Evolutionary conservation across 2,888 invertebrate species (phyloP).

Genomic region (Nomada fabriciana): DNA sequence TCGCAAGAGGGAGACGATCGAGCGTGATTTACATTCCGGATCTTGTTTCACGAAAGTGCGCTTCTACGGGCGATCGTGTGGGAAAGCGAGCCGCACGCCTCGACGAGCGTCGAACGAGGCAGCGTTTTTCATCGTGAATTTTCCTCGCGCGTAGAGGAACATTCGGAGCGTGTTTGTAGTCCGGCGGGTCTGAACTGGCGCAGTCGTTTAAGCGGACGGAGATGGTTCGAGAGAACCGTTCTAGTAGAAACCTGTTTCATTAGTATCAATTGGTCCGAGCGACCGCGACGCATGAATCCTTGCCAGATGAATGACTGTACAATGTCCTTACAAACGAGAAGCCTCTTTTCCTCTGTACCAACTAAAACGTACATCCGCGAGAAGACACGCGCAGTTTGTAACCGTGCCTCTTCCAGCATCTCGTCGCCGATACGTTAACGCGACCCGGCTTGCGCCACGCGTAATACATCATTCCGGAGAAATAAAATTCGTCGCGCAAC

Average conservation of each 20-base stretch:
- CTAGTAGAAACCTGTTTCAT: constrained; percentile 16
- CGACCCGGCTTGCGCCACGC: constrained; percentile 32
- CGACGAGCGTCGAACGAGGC: not conserved
- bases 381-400: constrained; percentile 9
- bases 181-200: not conserved
- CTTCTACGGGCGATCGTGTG: constrained; percentile 37
- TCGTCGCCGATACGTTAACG: constrained; percentile 61
- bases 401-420: constrained; percentile 42
- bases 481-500: constrained; percentile 66
- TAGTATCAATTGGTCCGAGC: constrained; percentile 10
- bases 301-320: constrained; percentile 30
- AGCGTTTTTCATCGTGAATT: constrained; percentile 2
- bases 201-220: not conserved
- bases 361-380: constrained; percentile 29
- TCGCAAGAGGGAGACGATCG: constrained; percentile 58
- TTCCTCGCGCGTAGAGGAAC: too few species aligned
- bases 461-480: constrained; percentile 59
- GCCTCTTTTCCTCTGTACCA: constrained; percentile 37
- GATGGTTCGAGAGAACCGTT: not conserved
- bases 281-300: constrained; percentile 6
- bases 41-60: constrained; percentile 70
- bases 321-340: constrained; percentile 46
- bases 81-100: constrained; percentile 44
- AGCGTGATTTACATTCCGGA: constrained; percentile 71
- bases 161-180: not conserved